Evolutionary conservation across 1,140 invertebrate species (phyloP), one percentile per base, ranked within the genome.

Genomic region (Tetramorium simillimum): DNA sequence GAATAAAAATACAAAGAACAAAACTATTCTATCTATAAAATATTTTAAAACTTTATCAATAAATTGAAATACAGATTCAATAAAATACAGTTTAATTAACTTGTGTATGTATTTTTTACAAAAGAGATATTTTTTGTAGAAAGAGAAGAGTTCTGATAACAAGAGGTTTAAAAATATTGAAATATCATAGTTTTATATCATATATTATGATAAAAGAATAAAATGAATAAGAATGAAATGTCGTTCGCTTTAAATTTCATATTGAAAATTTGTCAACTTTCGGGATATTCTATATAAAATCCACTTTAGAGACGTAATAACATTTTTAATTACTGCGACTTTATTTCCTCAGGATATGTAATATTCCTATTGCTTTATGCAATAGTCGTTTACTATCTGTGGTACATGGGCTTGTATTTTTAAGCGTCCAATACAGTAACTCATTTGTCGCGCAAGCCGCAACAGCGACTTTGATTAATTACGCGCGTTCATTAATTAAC

Each of bases 401-500:
- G 80, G 21, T 46, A 28, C 10, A 24, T 18, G 3, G 2, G 28
- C 24, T 56, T 73, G 40, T 33, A 18, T 46, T 82, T 85, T 90
- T 86, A 24, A 4, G 1, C n/a, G n/a, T 81, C 77, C 70, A 75
- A 77, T 65, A 60, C 53, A 43, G 33, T 76, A 77, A 78, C n/a
- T 69, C 76, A 62, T 88, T 89, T 85, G 56, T 76, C 82, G 82
- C 88, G 21, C 28, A 56, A 46, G 18, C 63, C 62, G 51, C 75
- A 86, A 80, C 28, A 60, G 56, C 40, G 86, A 88, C 86, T 86
- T 85, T 75, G 69, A 92, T 90, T 88, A 87, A 69, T 91, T 88
- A 91, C 86, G 76, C 77, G 46, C 56, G 18, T 76, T 40, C 85
- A 88, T 90, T 92, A 91, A 93, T 90, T 92, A 92, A 86, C 67